A percentile compares a stretch with the other conserved stretches of the same genome.
Conservation (phyloP, 2,888 invertebrate genomes). For the Acleris emargana region DNA sequence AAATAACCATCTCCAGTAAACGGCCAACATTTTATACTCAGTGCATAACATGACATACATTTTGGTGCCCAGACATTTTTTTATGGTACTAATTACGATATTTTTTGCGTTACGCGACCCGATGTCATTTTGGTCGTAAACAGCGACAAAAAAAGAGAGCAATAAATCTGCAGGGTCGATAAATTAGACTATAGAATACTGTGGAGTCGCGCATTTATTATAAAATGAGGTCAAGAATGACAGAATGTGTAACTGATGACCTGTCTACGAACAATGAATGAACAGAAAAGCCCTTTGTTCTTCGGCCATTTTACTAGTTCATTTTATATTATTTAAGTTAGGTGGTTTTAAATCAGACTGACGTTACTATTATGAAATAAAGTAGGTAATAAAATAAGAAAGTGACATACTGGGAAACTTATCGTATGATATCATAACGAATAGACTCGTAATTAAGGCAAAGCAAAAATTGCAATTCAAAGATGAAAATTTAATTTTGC, state of each 20-base stretch:
- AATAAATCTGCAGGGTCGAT: slow-evolving; percentile 68
- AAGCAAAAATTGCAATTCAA: no score
- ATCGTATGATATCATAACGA: no score
- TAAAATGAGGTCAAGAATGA: background rate
- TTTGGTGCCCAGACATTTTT: slow-evolving; percentile 18
- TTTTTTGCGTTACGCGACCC: slow-evolving; percentile 69
- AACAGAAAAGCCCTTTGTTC: slow-evolving; percentile 2
- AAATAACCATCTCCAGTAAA: no score
- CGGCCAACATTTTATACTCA: background rate
- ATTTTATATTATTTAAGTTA: no score
- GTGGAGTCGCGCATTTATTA: slow-evolving; percentile 42
- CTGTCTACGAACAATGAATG: background rate
- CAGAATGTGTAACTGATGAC: background rate
- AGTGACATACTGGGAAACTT: no score
- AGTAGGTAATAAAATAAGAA: no score
- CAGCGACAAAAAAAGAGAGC: slow-evolving; percentile 55
- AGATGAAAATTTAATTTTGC: no score
- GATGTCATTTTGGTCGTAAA: slow-evolving; percentile 65
- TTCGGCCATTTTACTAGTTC: background rate
- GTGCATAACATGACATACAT: slow-evolving; percentile 9
- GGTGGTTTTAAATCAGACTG: no score
- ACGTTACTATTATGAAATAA: no score
- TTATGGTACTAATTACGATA: slow-evolving; percentile 35
- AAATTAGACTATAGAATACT: slow-evolving; percentile 40
- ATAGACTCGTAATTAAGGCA: no score